phyloP scores from a whole-genome alignment of 2,888 invertebrate species.

The Xestia xanthographa region DNA sequence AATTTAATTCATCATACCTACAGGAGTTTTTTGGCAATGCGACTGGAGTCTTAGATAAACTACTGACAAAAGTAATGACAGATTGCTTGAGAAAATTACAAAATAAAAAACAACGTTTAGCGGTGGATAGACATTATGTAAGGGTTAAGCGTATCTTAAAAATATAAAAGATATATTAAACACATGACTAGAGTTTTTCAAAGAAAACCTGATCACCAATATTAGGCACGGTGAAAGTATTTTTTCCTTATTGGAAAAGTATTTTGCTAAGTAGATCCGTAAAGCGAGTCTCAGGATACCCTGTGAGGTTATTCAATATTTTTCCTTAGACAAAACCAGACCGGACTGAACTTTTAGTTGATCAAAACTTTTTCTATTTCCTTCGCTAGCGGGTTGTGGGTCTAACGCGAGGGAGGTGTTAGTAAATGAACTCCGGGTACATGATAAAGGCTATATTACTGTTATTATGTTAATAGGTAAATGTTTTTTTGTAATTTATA shows the following conservation, averaged over 20 bases:
- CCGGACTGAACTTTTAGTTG: conserved; percentile 42
- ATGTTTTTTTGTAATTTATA: background rate
- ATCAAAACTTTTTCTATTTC: conserved; percentile 60
- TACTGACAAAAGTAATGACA: background rate
- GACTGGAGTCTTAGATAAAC: background rate
- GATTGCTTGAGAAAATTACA: background rate
- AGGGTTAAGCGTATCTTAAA: conserved; percentile 20
- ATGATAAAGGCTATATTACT: background rate
- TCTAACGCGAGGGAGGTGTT: background rate
- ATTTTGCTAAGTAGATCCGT: conserved; percentile 41
- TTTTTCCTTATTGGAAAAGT: conserved; percentile 57
- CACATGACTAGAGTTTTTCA: conserved; percentile 39
- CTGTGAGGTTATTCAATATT: conserved; percentile 42
- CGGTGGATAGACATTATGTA: background rate
- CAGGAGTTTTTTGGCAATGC: background rate
- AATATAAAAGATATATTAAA: conserved; percentile 47
- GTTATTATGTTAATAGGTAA: background rate
- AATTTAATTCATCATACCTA: background rate
- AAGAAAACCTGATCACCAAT: conserved; percentile 28
- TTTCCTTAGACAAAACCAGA: conserved; percentile 44
- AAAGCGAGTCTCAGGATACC: background rate
- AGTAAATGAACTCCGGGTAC: conserved; percentile 22
- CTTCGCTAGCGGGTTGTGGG: conserved; percentile 10
- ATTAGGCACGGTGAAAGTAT: conserved; percentile 29
- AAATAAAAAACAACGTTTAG: conserved; percentile 3